A percentile compares a stretch with the other conserved stretches of the same genome.
These are phyloP conservation scores for Nymphicus hollandicus DNA, from an alignment of 2,113 vertebrate genomes.

Conservation along the genomic window DNA sequence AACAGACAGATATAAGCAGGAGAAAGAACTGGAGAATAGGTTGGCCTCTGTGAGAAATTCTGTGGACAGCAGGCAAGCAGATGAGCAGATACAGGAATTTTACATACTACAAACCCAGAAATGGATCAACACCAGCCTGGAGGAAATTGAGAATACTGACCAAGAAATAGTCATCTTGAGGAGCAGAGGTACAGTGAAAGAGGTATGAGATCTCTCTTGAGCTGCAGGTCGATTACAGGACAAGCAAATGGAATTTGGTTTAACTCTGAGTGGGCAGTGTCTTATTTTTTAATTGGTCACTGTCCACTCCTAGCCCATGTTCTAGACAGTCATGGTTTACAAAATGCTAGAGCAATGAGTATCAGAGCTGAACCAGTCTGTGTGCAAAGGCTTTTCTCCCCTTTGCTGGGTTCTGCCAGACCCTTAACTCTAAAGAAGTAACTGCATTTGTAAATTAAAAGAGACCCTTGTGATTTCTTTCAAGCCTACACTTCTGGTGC, in stretches of 20 bases:
- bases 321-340: neutral
- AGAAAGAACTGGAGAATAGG: constrained; percentile 85
- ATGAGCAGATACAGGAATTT: constrained; percentile 84
- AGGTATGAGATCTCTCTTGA: constrained; percentile 57
- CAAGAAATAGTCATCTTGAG: constrained; percentile 86
- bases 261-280: neutral
- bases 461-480: neutral
- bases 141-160: constrained; percentile 91
- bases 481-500: neutral
- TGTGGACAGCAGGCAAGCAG: constrained; percentile 81
- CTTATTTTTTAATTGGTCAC: neutral
- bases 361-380: neutral
- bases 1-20: constrained; percentile 82
- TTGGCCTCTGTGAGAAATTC: constrained; percentile 75
- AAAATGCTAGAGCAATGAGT: neutral
- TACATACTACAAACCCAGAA: constrained; percentile 81
- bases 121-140: constrained; percentile 84
- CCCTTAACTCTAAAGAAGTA: neutral
- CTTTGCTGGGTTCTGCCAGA: neutral
- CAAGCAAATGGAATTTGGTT: neutral
- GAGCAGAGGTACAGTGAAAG: constrained; percentile 74
- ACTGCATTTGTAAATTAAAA: neutral
- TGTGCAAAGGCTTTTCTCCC: neutral
- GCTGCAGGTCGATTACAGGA: neutral
- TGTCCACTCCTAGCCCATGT: rapidly evolving